phyloP scores from a whole-genome alignment of 2,888 invertebrate species.

The Nasonovia ribisnigri region DNA sequence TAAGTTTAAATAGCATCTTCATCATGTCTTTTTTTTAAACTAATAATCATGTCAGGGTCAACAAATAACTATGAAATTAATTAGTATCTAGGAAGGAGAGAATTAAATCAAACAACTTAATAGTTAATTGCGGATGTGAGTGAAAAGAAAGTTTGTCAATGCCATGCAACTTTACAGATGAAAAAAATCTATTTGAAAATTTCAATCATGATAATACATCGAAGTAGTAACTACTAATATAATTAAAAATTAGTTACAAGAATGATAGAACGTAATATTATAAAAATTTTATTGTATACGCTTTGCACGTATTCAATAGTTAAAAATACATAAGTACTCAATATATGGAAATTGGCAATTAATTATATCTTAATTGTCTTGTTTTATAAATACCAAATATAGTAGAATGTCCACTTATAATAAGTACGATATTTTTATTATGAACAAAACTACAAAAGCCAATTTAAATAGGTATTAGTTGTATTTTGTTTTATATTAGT shows the following conservation, averaged over 20 bases:
- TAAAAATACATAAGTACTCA: not conserved
- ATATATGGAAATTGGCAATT: not conserved
- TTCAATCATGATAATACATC: not conserved
- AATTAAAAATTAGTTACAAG: not conserved
- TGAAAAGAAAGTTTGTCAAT: slow-evolving; percentile 20
- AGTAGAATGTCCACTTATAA: not conserved
- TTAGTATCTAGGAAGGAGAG: slow-evolving; percentile 27
- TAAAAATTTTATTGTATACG: not conserved
- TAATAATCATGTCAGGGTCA: slow-evolving; percentile 47
- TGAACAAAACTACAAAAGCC: too few species aligned
- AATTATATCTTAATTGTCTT: not conserved
- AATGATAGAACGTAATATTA: not conserved
- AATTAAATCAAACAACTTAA: slow-evolving; percentile 29
- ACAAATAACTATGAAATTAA: slow-evolving; percentile 36
- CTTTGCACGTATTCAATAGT: not conserved
- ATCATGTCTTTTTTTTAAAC: slow-evolving; percentile 34
- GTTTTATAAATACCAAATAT: not conserved
- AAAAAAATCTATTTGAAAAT: not conserved
- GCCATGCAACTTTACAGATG: not conserved
- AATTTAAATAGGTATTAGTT: too few species aligned
- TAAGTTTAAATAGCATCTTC: not conserved
- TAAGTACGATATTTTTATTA: not conserved
- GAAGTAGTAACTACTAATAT: not conserved
- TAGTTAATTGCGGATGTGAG: slow-evolving; percentile 14
- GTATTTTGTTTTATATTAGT: not conserved